These are phyloP conservation scores for Trichechus manatus DNA, from an alignment of 2,113 vertebrate genomes.

Conservation along the genomic window DNA sequence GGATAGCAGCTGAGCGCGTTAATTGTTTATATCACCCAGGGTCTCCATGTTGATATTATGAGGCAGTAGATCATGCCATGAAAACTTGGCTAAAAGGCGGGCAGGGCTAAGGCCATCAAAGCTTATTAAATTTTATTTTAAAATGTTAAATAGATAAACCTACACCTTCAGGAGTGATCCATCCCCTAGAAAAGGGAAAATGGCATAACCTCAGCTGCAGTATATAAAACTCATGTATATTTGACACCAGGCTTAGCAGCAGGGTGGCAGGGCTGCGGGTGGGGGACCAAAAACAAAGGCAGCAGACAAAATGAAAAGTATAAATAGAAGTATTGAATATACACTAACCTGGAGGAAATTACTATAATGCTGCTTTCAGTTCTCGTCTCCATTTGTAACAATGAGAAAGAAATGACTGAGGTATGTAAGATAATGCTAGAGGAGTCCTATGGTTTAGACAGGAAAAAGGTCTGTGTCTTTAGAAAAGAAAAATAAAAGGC, in stretches of 20 bases:
- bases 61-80: constrained; percentile 3
- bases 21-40: not conserved
- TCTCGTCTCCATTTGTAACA: constrained; percentile 61
- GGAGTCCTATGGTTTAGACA: not conserved
- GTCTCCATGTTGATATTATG: not conserved
- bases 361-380: constrained; percentile 16
- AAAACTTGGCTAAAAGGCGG: constrained; percentile 56
- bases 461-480: constrained; percentile 21
- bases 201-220: constrained; percentile 23
- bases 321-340: constrained; percentile 59
- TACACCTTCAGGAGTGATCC: not conserved
- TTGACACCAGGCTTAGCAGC: constrained; percentile 47
- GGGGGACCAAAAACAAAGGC: constrained; percentile 53
- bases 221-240: not conserved
- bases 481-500: constrained; percentile 31
- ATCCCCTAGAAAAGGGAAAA: not conserved
- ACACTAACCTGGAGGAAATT: constrained; percentile 68
- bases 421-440: not conserved
- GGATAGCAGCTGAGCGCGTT: not conserved
- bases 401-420: constrained; percentile 36
- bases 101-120: not conserved
- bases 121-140: constrained; percentile 54
- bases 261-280: not conserved
- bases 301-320: constrained; percentile 55
- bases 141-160: constrained; percentile 64